Percentiles rank a stretch among this genome's conserved stretches.
Conservation (phyloP, 2,888 invertebrate species). For the Cryptus viduatorius region DNA sequence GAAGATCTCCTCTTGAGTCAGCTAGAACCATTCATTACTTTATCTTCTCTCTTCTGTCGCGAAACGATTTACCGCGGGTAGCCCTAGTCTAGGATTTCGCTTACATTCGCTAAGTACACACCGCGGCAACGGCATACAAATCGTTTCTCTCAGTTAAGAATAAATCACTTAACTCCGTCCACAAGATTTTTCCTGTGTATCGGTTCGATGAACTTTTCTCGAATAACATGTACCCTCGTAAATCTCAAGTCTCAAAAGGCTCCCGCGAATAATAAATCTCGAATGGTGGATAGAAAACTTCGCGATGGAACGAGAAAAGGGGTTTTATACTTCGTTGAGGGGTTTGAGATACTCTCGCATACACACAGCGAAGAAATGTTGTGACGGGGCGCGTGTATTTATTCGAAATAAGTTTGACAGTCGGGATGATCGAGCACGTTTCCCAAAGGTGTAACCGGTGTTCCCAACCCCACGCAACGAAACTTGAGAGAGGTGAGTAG, state of each 20-base stretch:
- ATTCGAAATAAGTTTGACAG: slow-evolving; percentile 66
- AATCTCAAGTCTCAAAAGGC: not conserved
- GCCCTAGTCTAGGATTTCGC: not conserved
- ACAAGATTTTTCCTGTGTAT: slow-evolving; percentile 3
- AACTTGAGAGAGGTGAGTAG: slow-evolving; percentile 21
- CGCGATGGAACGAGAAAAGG: not conserved
- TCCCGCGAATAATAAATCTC: not conserved
- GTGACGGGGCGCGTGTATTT: slow-evolving; percentile 32
- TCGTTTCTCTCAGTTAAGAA: slow-evolving; percentile 6
- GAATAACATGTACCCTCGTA: not conserved
- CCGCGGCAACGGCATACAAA: slow-evolving; percentile 2
- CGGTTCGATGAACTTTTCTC: slow-evolving; percentile 4
- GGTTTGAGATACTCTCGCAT: not conserved
- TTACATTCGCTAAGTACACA: not conserved
- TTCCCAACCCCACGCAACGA: slow-evolving; percentile 23
- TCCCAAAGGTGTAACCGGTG: slow-evolving; percentile 56
- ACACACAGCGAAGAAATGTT: not conserved
- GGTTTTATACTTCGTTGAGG: not conserved
- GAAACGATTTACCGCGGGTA: slow-evolving; percentile 33
- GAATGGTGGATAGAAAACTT: not conserved
- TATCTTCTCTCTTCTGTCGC: slow-evolving; percentile 22
- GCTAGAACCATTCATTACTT: slow-evolving; percentile 26
- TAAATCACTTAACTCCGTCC: slow-evolving; percentile 26
- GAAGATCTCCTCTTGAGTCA: not conserved
- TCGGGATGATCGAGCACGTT: slow-evolving; percentile 60